Evolutionary conservation across 1,140 invertebrate genomes (phyloP).

Genomic region (Drosophila busckii): DNA sequence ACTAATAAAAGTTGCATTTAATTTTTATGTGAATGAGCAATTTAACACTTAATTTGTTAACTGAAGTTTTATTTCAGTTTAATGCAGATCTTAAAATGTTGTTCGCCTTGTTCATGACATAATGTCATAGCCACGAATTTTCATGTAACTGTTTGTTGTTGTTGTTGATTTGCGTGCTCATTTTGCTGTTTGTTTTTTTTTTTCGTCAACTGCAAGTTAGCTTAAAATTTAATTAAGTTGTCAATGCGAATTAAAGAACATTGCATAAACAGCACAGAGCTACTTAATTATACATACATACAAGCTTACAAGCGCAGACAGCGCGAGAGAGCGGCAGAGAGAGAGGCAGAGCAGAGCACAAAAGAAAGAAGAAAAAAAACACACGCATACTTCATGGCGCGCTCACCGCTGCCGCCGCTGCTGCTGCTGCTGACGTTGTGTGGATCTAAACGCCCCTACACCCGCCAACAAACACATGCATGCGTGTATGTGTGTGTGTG

Average conservation of each 20-base stretch:
- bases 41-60: too few species aligned
- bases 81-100: not conserved
- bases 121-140: not conserved
- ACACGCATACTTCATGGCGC: conserved; percentile 59
- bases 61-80: too few species aligned
- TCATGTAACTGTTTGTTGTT: conserved; percentile 2
- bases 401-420: conserved; percentile 16
- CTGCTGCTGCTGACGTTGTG: not conserved
- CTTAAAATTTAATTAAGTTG: conserved; percentile 17
- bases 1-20: too few species aligned
- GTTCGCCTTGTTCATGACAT: conserved; percentile 24
- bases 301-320: not conserved
- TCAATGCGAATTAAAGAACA: conserved; percentile 8
- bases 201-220: conserved; percentile 6
- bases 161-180: conserved; percentile 5
- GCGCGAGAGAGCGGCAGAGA: not conserved
- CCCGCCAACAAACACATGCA: not conserved
- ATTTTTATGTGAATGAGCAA: too few species aligned
- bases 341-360: too few species aligned
- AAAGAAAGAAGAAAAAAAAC: conserved; percentile 46
- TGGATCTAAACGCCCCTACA: not conserved
- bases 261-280: conserved; percentile 9
- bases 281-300: not conserved
- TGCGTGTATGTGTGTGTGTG: not conserved
- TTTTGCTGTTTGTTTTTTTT: not conserved